Conservation (phyloP, 2,797 vertebrate species). For the Lithobates pipiens region DNA sequence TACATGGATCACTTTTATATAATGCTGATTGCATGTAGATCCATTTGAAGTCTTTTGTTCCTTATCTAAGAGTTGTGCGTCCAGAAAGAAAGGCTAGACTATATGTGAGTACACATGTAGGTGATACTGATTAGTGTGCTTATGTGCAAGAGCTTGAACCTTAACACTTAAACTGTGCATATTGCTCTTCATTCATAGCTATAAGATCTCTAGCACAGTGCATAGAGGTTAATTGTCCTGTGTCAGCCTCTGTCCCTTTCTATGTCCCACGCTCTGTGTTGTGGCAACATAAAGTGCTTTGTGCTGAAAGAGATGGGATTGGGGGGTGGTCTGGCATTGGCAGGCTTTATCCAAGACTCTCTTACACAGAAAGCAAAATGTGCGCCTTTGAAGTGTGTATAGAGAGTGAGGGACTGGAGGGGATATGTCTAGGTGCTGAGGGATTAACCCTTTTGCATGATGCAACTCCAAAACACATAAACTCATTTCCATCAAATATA, state of each 20-base stretch:
- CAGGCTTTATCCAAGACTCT: conserved; percentile 53
- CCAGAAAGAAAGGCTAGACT: background rate
- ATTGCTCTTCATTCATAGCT: conserved; percentile 60
- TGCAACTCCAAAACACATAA: background rate
- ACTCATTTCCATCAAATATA: background rate
- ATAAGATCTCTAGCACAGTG: conserved; percentile 79
- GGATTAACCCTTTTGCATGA: conserved; percentile 35
- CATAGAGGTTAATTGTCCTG: conserved; percentile 80
- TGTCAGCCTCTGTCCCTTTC: conserved; percentile 67
- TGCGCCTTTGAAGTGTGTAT: conserved; percentile 42
- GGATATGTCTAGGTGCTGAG: conserved; percentile 13
- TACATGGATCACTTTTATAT: too few relatives aligned
- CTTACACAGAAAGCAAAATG: conserved; percentile 47
- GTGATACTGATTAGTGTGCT: conserved; percentile 18
- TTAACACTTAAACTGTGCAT: conserved; percentile 51
- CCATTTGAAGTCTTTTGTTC: too few relatives aligned
- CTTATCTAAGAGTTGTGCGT: too few relatives aligned
- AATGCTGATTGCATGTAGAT: too few relatives aligned
- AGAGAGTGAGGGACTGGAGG: conserved; percentile 44
- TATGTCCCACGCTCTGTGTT: conserved; percentile 71
- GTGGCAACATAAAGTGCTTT: conserved; percentile 73
- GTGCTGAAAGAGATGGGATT: conserved; percentile 61
- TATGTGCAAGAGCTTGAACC: background rate
- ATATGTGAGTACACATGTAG: background rate
- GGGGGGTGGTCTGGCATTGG: background rate